These are phyloP conservation scores for Amitus sp. DNA, from an alignment of 2,888 invertebrate genomes.

Conservation along the genomic window DNA sequence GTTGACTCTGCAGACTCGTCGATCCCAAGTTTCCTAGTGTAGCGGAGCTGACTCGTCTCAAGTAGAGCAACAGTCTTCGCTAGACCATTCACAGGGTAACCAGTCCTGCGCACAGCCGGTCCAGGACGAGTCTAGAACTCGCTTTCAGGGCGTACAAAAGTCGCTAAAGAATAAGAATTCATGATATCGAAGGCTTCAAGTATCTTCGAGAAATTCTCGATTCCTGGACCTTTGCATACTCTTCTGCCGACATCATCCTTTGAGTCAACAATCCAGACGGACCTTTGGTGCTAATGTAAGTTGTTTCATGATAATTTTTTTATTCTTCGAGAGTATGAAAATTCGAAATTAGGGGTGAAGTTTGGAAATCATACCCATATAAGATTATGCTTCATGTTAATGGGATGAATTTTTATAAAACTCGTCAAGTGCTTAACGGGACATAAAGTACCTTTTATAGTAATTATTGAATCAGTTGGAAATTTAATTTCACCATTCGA, in stretches of 20 bases:
- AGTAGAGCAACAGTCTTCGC: slow-evolving; percentile 25
- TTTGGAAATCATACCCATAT: no score
- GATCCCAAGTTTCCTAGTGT: neutral
- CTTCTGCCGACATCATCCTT: slow-evolving; percentile 11
- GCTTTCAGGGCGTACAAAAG: slow-evolving; percentile 31
- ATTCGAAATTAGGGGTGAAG: no score
- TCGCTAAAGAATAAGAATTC: slow-evolving; percentile 31
- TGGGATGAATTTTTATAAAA: no score
- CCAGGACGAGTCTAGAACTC: slow-evolving; percentile 40
- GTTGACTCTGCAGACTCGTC: neutral
- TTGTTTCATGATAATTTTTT: no score
- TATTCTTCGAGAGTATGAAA: no score
- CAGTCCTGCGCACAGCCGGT: slow-evolving; percentile 58
- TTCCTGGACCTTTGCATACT: slow-evolving; percentile 11
- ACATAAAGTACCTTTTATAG: no score
- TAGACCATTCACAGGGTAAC: slow-evolving; percentile 51
- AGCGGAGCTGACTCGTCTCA: slow-evolving; percentile 1
- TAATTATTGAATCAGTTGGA: no score
- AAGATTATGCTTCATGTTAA: no score
- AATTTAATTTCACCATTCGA: no score
- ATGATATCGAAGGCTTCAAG: slow-evolving; percentile 29
- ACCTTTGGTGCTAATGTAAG: no score
- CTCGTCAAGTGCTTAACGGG: no score
- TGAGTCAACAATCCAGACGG: no score
- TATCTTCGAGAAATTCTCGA: slow-evolving; percentile 25